Base-by-base conservation (phyloP, 2,797 vertebrate species). In the Cottoperca gobio region DNA sequence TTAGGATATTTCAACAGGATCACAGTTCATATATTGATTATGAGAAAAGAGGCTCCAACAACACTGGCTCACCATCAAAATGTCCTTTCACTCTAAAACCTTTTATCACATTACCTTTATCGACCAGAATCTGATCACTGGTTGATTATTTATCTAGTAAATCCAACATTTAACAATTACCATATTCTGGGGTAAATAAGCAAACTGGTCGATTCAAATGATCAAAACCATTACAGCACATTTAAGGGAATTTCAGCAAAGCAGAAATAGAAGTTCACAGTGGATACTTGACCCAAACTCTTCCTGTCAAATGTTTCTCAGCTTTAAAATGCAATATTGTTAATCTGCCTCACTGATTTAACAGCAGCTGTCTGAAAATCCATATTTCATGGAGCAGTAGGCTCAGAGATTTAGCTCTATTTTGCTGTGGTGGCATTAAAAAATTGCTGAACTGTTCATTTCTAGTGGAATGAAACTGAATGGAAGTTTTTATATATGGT, bases 281-380 rank as follows among this genome's bases (percentile, higher is more conserved):
- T 42, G 28, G 62, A 80, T 67, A 35, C 58, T 57, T 49, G 69
- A 64, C 52, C 52, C 63, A 54, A 57, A 77, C 59, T 79, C 69
- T 50, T 55, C 23, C 58, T 49, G 70, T 70, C 81, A 84, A 76
- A 73, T 1, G n/a, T 57, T 10, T 28, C 71, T 70, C 57, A 8
- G n/a, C 70, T 66, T 79, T 63, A 78, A 84, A 84, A 86, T 81
- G 76, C 68, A 73, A 49, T 70, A 80, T 78, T 88, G 77, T 81
- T 85, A 86, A 90, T 87, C 80, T 85, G 79, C 63, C 69, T 79
- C 76, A 83, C 88, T 53, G 87, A 78, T 92, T 86, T 78, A 83
- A 70, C 63, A 83, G 78, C 72, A 69, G 76, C 73, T 73, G 83
- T 81, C 76, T 62, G 31, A 70, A 86, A 82, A 89, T 89, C 81